A percentile compares a stretch with the other conserved stretches of the same genome.
Conservation (phyloP, 2,888 invertebrate species). For the Lycia hirtaria region DNA sequence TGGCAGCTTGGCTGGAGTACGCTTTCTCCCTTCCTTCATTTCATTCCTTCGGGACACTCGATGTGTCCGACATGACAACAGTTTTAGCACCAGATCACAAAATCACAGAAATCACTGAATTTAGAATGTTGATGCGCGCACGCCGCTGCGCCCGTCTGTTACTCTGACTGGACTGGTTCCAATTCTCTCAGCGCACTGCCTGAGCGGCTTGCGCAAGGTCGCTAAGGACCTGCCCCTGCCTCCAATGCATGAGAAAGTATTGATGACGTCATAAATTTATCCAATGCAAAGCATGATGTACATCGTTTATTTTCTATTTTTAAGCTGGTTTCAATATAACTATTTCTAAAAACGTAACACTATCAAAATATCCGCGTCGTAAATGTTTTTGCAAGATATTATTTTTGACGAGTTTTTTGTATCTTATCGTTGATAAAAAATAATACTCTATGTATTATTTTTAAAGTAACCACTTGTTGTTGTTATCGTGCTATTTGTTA, state of each 20-base stretch:
- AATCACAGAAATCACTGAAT: slow-evolving; percentile 3
- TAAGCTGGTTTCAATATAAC: neutral
- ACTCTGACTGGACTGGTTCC: slow-evolving; percentile 42
- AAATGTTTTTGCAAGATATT: neutral
- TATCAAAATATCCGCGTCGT: neutral
- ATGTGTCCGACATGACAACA: slow-evolving; percentile 48
- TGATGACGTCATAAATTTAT: slow-evolving; percentile 57
- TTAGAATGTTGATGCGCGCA: slow-evolving; percentile 44
- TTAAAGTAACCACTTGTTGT: neutral
- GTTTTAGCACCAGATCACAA: slow-evolving; percentile 18
- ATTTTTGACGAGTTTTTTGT: neutral
- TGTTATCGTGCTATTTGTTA: neutral
- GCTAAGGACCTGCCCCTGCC: slow-evolving; percentile 62
- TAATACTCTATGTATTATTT: neutral
- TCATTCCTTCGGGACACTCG: slow-evolving; percentile 56
- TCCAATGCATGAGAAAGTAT: slow-evolving; percentile 63
- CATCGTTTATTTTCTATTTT: slow-evolving; percentile 6
- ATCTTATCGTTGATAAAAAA: neutral
- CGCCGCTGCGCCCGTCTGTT: slow-evolving; percentile 45
- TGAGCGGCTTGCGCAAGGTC: slow-evolving; percentile 66
- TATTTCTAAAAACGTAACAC: neutral
- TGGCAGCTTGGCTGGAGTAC: slow-evolving; percentile 64
- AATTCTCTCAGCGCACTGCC: slow-evolving; percentile 34
- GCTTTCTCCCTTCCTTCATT: slow-evolving; percentile 71
- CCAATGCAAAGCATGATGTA: slow-evolving; percentile 47